phyloP scores from a whole-genome alignment of 2,888 invertebrate genomes.

The Cremastinae sp. region DNA sequence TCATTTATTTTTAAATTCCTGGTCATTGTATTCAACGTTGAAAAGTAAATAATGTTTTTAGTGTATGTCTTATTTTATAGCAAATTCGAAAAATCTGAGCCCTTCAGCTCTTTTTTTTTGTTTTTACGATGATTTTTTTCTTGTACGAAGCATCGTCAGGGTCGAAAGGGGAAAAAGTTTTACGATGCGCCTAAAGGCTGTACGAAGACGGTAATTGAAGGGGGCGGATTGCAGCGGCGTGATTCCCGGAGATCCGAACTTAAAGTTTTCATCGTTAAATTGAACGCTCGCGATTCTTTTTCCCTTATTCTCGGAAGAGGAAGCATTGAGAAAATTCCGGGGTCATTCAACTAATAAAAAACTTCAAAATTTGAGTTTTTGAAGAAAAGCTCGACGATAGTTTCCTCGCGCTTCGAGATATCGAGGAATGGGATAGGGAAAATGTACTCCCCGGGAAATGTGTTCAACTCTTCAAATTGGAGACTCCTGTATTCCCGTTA shows the following conservation, averaged over 20 bases:
- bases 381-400: too few relatives aligned
- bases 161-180: conserved; percentile 51
- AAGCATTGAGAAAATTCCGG: not conserved
- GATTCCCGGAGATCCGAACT: conserved; percentile 42
- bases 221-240: conserved; percentile 44
- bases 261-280: conserved; percentile 55
- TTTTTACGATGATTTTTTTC: not conserved
- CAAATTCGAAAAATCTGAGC: conserved; percentile 9
- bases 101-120: conserved; percentile 8
- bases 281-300: conserved; percentile 38
- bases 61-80: not conserved
- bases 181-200: conserved; percentile 46
- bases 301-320: not conserved
- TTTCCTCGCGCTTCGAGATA: too few relatives aligned
- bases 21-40: too few relatives aligned
- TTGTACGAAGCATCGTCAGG: not conserved
- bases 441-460: too few relatives aligned
- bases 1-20: too few relatives aligned
- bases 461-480: too few relatives aligned
- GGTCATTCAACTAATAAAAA: conserved; percentile 48
- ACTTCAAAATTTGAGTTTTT: not conserved
- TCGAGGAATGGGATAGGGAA: too few relatives aligned
- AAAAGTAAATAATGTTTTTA: not conserved
- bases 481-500: too few relatives aligned
- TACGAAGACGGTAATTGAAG: conserved; percentile 56